A percentile compares a stretch with the other conserved stretches of the same genome.
These are phyloP conservation scores for Drosophila mercatorum DNA, from an alignment of 2,888 invertebrate species.

Conservation along the genomic window DNA sequence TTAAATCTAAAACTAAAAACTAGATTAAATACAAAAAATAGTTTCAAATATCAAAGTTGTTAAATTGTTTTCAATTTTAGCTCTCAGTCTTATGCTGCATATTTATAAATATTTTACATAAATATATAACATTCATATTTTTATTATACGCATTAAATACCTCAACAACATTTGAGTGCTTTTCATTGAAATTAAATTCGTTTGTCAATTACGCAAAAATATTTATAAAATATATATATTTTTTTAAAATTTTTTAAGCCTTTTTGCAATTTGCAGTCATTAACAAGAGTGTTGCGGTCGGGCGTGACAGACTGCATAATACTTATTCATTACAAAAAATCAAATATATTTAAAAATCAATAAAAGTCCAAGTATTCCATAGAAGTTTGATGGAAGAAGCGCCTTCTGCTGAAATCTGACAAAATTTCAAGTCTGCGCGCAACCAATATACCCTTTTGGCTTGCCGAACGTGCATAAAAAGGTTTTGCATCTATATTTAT, in stretches of 20 bases:
- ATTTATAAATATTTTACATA: not conserved
- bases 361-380: no score
- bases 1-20: no score
- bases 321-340: not conserved
- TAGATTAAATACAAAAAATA: not conserved
- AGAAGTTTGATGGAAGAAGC: no score
- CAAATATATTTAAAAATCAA: no score
- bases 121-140: not conserved
- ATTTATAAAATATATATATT: not conserved
- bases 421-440: not conserved
- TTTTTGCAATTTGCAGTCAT: not conserved
- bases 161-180: not conserved
- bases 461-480: not conserved
- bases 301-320: not conserved
- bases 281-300: not conserved
- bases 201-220: not conserved
- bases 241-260: not conserved
- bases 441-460: not conserved
- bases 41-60: not conserved
- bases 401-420: no score
- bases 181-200: conserved; percentile 4
- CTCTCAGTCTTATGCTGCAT: not conserved
- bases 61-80: not conserved
- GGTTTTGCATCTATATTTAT: conserved; percentile 24
- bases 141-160: not conserved